Evolutionary conservation across 2,888 invertebrate genomes (phyloP), one percentile per base, ranked within the genome.

Genomic region (Gymnocheta viridis): DNA sequence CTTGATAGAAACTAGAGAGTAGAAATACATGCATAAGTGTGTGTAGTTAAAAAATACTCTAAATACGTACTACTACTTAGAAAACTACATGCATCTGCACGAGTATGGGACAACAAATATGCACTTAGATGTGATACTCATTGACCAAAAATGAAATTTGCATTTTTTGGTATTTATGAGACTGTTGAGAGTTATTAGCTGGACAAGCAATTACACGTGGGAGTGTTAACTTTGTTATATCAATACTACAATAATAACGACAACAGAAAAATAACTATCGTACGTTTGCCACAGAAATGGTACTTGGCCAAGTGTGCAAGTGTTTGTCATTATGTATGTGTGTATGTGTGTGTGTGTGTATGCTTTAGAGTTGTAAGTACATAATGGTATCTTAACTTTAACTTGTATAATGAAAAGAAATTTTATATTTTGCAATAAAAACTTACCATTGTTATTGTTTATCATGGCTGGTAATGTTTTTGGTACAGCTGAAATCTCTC

Each of bases 111-210:
- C 41, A 47, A 49, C 35, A 49, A 49, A 67, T 10, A 35, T 74
- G 54, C 74, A 69, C 82, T 74, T 64, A 66, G 58, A 66, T 79
- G 76, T 77, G 58, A 62, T 80, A 72, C 79, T 80, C 82, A 73
- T 77, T 78, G 77, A 81, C 78, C 81, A 81, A 83, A 77, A 81
- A 81, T 82, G 86, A 86, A 88, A 88, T 87, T 87, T 87, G 87
- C 88, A 82, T 85, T 90, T 89, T 87, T 76, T 56, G 87, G 87
- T 90, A 90, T 90, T 90, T 90, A 90, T 90, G 90, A 90, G 90
- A 89, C 90, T 89, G 90, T 87, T 89, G 90, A 90, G 90, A 90
- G 90, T 90, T 90, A 90, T 90, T 90, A 90, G 90, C 90, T 89
- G 90, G 88, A 90, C 90, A 90, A 89, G 89, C 87, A 74, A 87